Base-by-base conservation (phyloP, 2,113 vertebrate genomes). In the Lepisosteus oculatus region DNA sequence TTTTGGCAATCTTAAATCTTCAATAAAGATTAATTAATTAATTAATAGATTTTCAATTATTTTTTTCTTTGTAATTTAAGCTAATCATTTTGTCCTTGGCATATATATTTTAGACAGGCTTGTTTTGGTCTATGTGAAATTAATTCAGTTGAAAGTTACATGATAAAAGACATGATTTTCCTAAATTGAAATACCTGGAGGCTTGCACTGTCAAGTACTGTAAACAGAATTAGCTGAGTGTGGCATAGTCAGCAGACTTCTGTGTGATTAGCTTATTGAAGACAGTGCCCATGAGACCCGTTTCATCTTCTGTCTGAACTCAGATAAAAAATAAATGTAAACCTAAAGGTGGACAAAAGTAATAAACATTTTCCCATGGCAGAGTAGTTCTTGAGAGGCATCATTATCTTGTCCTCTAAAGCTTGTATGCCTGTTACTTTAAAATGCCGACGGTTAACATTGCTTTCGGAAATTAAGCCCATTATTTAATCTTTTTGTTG, bases 351-450 rank as follows among this genome's bases (percentile, higher is more conserved):
- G 67, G 68, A 78, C 76, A 69, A 69, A 72, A 64, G 69, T 78
- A 78, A 65, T 72, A 65, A 74, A 71, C 71, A 69, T 73, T 65
- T 1, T 57, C 67, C 41, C 64, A 17, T 51, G 3, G 1, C 74
- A 67, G 65, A 67, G 12, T 17, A 65, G 61, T 9, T 42, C 56
- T 54, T 76, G 66, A 79, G 76, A 76, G 80, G 80, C 81, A 55
- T 85, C 84, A 80, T 78, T 83, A 72, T 44, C 73, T 47, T 12
- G 63, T 76, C 77, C 74, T 54, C 55, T 51, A 57, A 15, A 67
- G 76, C 79, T 73, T n/a, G 51, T 67, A 17, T 68, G 42, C 72
- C 43, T 29, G 42, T 14, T 42, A 43, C 8, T 6, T 68, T 77
- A 77, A 74, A 79, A 73, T 70, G 76, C 73, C 45, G 66, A 83